Conservation (phyloP, 2,113 vertebrate species). For the Gallinago jamesoni region DNA sequence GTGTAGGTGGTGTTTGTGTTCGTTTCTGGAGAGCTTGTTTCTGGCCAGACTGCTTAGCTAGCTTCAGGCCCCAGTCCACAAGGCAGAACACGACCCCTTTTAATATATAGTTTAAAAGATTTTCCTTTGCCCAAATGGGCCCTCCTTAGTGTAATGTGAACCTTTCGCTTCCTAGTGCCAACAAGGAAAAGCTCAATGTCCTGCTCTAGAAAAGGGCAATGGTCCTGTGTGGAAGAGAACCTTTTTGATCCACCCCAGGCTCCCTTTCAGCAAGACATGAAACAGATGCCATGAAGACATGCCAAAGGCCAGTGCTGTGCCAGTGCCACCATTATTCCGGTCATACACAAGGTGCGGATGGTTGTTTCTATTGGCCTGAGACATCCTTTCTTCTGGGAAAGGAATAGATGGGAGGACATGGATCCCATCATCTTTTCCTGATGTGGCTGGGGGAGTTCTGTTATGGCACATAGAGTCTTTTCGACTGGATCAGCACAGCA, state of each 20-base stretch:
- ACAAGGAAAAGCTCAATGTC: not conserved
- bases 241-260: not conserved
- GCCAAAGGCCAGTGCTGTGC: not conserved
- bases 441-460: not conserved
- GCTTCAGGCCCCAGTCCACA: not conserved
- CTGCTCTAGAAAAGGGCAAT: not conserved
- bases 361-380: not conserved
- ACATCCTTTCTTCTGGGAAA: not conserved
- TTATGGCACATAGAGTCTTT: not conserved
- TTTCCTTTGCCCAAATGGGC: not conserved
- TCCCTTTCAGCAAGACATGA: not conserved
- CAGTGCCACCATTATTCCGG: not conserved
- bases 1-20: not conserved
- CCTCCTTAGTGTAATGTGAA: not conserved
- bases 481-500: not conserved
- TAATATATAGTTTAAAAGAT: not conserved
- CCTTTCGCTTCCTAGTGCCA: not conserved
- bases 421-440: not conserved
- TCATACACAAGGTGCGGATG: fast-evolving
- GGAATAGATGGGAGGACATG: not conserved
- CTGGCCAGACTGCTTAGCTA: not conserved
- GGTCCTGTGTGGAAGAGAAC: not conserved
- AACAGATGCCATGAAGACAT: not conserved
- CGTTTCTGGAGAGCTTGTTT: not conserved
- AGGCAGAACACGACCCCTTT: not conserved